Evolutionary conservation across 1,140 invertebrate genomes (phyloP).

Genomic region (Aphelinus certus): DNA sequence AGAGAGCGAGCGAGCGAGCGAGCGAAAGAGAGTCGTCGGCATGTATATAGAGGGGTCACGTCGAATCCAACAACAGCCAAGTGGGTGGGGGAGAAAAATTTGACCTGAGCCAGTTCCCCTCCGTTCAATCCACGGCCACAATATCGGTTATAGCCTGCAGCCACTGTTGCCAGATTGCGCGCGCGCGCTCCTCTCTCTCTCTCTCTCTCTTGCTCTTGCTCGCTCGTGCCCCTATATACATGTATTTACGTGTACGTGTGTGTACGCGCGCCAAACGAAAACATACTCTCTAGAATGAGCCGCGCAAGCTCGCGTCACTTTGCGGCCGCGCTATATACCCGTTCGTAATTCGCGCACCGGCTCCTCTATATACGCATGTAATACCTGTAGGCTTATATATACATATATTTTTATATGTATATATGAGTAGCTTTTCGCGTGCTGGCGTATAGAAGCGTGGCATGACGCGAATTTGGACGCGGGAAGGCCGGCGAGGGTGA

Average conservation of each 20-base stretch:
- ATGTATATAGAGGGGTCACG: conserved; percentile 34
- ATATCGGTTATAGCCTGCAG: conserved; percentile 61
- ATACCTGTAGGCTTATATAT: neutral
- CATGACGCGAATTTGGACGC: neutral
- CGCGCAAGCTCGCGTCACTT: conserved; percentile 8
- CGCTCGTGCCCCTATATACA: conserved; percentile 6
- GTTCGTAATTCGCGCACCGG: no score
- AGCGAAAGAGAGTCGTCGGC: conserved; percentile 15
- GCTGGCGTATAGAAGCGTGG: conserved; percentile 1
- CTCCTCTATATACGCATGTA: neutral
- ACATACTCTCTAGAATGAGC: neutral
- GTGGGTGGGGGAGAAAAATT: conserved; percentile 54
- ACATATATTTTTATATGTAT: neutral
- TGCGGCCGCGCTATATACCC: no score
- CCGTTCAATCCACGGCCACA: conserved; percentile 64
- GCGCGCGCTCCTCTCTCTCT: conserved; percentile 31
- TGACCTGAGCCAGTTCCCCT: conserved; percentile 64
- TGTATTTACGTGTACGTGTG: neutral
- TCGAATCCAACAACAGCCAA: conserved; percentile 42
- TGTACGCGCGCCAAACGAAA: neutral
- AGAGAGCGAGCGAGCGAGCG: conserved; percentile 22
- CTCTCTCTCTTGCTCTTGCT: conserved; percentile 36
- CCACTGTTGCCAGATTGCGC: conserved; percentile 45
- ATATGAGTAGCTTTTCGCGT: neutral
- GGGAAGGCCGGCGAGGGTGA: neutral